Percentiles rank a stretch among this genome's conserved stretches.
phyloP scores from a whole-genome alignment of 2,888 invertebrate genomes.

The Epicampocera succincta region DNA sequence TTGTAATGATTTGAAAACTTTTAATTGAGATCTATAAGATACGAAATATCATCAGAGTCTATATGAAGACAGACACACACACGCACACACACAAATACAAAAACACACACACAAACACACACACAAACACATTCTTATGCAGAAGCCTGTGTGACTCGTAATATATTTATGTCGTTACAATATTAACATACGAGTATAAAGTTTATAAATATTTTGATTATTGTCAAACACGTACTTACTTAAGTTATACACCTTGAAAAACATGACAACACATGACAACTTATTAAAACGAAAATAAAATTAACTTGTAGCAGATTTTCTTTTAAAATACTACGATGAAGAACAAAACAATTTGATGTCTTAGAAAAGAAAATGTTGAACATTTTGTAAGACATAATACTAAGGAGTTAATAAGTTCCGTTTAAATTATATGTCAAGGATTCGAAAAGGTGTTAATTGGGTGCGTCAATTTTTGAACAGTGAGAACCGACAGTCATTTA shows the following conservation, averaged over 20 bases:
- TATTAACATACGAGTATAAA: slow-evolving; percentile 16
- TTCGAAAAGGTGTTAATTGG: neutral
- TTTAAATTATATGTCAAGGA: too few relatives aligned
- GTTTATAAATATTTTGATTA: slow-evolving; percentile 49
- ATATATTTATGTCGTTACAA: slow-evolving; percentile 9
- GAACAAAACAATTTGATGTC: neutral
- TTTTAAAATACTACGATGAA: neutral
- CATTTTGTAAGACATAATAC: too few relatives aligned
- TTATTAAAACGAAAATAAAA: slow-evolving; percentile 44
- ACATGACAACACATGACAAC: slow-evolving; percentile 43
- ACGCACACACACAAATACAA: neutral
- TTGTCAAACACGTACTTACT: slow-evolving; percentile 64
- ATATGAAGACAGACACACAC: slow-evolving; percentile 10
- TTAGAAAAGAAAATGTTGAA: neutral
- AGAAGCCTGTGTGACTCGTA: neutral
- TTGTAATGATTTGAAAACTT: slow-evolving; percentile 69
- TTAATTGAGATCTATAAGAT: slow-evolving; percentile 69
- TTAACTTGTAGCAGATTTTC: slow-evolving; percentile 57
- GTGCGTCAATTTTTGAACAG: too few relatives aligned
- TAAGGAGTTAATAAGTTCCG: too few relatives aligned
- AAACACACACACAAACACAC: neutral
- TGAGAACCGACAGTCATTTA: too few relatives aligned
- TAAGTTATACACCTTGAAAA: slow-evolving; percentile 33
- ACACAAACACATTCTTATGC: neutral
- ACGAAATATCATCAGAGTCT: slow-evolving; percentile 36